These are phyloP conservation scores for Herminia tarsipennalis DNA, from an alignment of 2,888 invertebrate species.

Conservation along the genomic window DNA sequence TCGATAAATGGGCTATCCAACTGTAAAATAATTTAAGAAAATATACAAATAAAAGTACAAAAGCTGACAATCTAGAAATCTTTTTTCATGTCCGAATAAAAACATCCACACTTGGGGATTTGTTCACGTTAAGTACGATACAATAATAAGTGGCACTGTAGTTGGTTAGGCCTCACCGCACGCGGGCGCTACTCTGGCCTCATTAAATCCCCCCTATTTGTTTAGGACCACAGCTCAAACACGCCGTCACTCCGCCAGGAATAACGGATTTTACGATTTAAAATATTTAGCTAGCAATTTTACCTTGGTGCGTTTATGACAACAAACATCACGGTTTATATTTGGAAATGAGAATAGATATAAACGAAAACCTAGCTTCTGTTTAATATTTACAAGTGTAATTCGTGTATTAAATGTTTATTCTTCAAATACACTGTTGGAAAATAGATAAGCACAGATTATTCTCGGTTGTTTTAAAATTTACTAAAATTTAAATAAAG, in stretches of 20 bases:
- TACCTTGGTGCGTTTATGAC: slow-evolving; percentile 70
- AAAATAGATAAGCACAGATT: too few species aligned
- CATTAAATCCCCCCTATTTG: slow-evolving; percentile 81
- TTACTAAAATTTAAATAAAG: too few species aligned
- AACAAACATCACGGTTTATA: slow-evolving; percentile 71
- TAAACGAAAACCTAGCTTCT: slow-evolving; percentile 25
- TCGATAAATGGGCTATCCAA: too few species aligned
- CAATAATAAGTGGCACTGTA: slow-evolving; percentile 38
- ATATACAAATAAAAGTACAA: background rate
- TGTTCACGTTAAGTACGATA: slow-evolving; percentile 33
- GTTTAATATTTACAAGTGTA: slow-evolving; percentile 7
- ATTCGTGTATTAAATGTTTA: background rate
- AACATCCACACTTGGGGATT: slow-evolving; percentile 19
- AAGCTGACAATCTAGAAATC: background rate
- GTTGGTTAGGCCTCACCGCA: slow-evolving; percentile 26
- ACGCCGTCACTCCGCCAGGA: slow-evolving; percentile 70
- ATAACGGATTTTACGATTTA: slow-evolving; percentile 80
- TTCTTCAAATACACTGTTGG: too few species aligned
- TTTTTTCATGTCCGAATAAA: slow-evolving; percentile 7
- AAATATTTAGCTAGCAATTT: slow-evolving; percentile 77
- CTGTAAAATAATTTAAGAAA: too few species aligned
- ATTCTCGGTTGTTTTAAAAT: too few species aligned
- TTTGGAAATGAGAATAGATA: slow-evolving; percentile 40
- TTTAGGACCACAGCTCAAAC: slow-evolving; percentile 79
- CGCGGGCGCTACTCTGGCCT: slow-evolving; percentile 57